Evolutionary conservation across 1,140 invertebrate genomes (phyloP), one percentile per base, ranked within the genome.

Genomic region (Andricus grossulariae): DNA sequence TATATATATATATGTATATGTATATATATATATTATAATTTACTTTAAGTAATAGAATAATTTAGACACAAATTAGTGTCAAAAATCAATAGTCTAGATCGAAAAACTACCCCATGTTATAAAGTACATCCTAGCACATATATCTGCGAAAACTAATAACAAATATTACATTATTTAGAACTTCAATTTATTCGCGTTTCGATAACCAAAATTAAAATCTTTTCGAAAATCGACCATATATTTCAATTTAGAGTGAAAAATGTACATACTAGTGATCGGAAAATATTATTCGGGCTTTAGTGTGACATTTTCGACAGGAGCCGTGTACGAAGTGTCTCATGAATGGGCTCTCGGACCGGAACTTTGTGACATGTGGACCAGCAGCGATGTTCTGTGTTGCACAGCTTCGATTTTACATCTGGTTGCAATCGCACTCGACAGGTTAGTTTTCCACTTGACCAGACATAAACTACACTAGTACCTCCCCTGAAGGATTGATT

Each of bases 291-390:
- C 16, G n/a, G 77, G 81, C 86, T 88, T 88, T 87, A 89, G 88
- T 89, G 84, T 72, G 77, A 71, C 52, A 86, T 88, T 89, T 79
- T 88, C 86, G 86, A 83, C 86, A 89, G 88, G 87, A 89, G 87
- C 87, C 84, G 86, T 89, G 87, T 89, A 89, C 87, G 84, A 94
- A 85, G 92, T 93, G 76, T 90, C 88, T 80, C 82, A 92, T 79
- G 84, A 93, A 87, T 98, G 97, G 97, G 95, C 94, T 75, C 91
- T 98, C 55, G 97, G 97, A 32, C 95, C 96, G 0, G 94, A 96
- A 86, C 92, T 98, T 49, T 98, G 97, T 89, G 97, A 98, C 90
- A 96, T 98, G 94, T 98, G 97, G 97, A 97, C 97, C 15, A 96
- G 95, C 5, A 95, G 96, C 74, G 97, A 99, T 88, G 97, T 98